These are phyloP conservation scores for Ips typographus DNA, from an alignment of 1,140 invertebrate species.

Conservation along the genomic window DNA sequence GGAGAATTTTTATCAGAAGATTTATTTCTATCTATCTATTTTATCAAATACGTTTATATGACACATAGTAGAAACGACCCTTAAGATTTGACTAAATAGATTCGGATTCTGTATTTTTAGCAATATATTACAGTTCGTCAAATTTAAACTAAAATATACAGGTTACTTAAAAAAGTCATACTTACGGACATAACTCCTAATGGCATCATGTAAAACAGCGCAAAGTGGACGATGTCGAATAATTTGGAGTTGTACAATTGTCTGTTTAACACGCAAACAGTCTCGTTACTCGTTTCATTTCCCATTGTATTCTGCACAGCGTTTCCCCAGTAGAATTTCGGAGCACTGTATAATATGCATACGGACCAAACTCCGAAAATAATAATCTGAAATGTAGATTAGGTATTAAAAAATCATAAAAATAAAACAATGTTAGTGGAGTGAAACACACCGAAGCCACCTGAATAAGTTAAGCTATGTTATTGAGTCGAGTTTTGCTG, in stretches of 20 bases:
- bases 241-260: constrained; percentile 73
- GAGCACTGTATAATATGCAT: constrained; percentile 73
- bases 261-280: constrained; percentile 71
- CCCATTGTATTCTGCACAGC: constrained; percentile 62
- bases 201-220: constrained; percentile 72
- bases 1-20: no score
- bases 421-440: no score
- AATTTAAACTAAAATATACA: not conserved
- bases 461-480: no score
- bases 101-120: no score
- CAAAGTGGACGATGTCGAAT: constrained; percentile 75
- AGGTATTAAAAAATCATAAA: no score
- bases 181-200: constrained; percentile 72
- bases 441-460: no score
- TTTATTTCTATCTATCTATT: no score
- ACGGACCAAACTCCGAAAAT: constrained; percentile 74
- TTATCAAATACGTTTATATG: no score
- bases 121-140: no score
- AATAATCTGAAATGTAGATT: constrained; percentile 59
- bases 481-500: no score
- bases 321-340: constrained; percentile 73
- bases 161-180: constrained; percentile 12
- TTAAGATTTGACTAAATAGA: no score
- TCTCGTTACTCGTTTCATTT: constrained; percentile 58
- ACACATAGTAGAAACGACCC: no score